These are phyloP conservation scores for Cryptophagus acutangulus DNA, from an alignment of 2,888 invertebrate species.

Conservation along the genomic window DNA sequence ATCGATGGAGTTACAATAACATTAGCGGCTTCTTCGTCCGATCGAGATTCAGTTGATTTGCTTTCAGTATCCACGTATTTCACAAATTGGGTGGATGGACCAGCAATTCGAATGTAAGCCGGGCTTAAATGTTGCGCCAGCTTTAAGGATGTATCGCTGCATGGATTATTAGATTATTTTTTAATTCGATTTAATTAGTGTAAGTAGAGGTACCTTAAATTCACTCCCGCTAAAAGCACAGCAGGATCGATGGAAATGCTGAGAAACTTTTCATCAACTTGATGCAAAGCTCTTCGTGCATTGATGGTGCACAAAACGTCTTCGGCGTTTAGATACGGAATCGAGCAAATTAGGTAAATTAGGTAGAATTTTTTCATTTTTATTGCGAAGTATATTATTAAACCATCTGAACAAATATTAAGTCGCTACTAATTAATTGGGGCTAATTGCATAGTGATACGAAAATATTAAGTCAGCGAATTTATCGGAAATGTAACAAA, in stretches of 20 bases:
- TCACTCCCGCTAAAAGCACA: conserved; percentile 52
- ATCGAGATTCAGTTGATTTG: conserved; percentile 20
- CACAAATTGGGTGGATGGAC: conserved; percentile 57
- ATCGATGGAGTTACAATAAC: conserved; percentile 40
- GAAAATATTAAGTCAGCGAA: too few species aligned
- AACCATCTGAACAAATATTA: too few species aligned
- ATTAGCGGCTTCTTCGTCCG: conserved; percentile 22
- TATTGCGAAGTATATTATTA: too few species aligned
- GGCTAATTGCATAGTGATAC: too few species aligned
- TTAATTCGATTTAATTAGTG: not conserved
- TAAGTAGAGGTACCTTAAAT: conserved; percentile 41
- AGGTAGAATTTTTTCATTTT: not conserved
- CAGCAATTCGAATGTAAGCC: conserved; percentile 68
- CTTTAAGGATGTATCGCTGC: conserved; percentile 55
- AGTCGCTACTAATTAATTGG: too few species aligned
- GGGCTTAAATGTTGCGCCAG: conserved; percentile 67
- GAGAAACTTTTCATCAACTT: conserved; percentile 65
- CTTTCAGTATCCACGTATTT: conserved; percentile 33
- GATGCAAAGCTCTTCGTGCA: conserved; percentile 58
- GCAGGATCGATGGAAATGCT: conserved; percentile 70
- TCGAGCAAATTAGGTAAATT: not conserved
- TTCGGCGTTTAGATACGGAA: too few species aligned
- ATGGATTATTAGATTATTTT: conserved; percentile 24
- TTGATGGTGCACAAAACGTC: conserved; percentile 49
- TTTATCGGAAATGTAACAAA: too few species aligned